A percentile compares a stretch with the other conserved stretches of the same genome.
phyloP scores from a whole-genome alignment of 2,888 invertebrate genomes.

The Tetheella fluctuosa region DNA sequence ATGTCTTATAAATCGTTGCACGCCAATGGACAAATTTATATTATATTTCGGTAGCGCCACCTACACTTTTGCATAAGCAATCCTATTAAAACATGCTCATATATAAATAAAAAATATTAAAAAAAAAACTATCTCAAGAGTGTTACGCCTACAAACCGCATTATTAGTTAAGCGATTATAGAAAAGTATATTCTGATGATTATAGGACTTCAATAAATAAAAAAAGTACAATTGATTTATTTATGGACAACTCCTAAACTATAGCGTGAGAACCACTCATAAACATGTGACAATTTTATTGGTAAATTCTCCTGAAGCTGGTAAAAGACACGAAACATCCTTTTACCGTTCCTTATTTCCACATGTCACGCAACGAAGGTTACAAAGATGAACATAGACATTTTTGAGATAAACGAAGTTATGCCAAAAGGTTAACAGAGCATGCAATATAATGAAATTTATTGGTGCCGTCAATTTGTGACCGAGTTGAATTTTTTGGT shows the following conservation, averaged over 20 bases:
- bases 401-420: neutral
- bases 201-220: too few species aligned
- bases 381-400: neutral
- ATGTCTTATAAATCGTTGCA: too few species aligned
- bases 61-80: too few species aligned
- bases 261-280: neutral
- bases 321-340: neutral
- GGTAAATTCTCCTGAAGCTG: neutral
- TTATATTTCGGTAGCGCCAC: too few species aligned
- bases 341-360: neutral
- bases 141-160: too few species aligned
- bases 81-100: too few species aligned
- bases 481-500: neutral
- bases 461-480: neutral
- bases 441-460: neutral
- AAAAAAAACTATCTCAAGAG: too few species aligned
- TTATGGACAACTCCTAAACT: neutral
- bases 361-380: neutral
- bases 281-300: constrained; percentile 8
- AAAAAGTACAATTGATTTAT: neutral
- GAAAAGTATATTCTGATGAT: too few species aligned
- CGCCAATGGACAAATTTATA: too few species aligned
- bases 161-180: too few species aligned
- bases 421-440: neutral
- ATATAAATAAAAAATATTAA: too few species aligned